Percentiles rank a stretch among this genome's conserved stretches.
phyloP scores from a whole-genome alignment of 1,140 invertebrate species.

The Cotesia typhae region DNA sequence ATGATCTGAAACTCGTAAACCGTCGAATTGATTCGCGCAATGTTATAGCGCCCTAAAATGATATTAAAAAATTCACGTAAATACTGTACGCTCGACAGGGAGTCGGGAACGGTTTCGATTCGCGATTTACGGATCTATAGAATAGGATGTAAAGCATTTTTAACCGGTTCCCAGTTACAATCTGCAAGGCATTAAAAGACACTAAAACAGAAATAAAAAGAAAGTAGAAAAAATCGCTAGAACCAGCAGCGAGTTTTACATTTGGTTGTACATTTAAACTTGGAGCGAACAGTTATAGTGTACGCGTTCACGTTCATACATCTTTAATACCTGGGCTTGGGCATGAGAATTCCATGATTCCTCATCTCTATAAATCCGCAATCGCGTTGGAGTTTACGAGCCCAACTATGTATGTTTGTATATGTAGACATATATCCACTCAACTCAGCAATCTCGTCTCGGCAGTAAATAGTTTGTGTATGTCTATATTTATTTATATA shows the following conservation, averaged over 20 bases:
- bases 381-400: constrained; percentile 28
- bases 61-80: too few relatives aligned
- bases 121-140: too few relatives aligned
- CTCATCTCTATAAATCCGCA: constrained; percentile 27
- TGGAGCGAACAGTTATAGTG: too few relatives aligned
- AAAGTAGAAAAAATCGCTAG: not conserved
- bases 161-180: too few relatives aligned
- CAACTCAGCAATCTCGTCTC: too few relatives aligned
- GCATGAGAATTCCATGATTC: constrained; percentile 25
- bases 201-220: not conserved
- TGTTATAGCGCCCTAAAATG: too few relatives aligned
- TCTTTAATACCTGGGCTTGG: not conserved
- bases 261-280: too few relatives aligned
- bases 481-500: constrained; percentile 8
- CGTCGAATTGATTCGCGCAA: not conserved
- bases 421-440: not conserved
- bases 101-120: too few relatives aligned
- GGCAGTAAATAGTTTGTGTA: not conserved
- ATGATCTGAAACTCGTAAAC: too few relatives aligned
- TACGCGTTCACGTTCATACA: constrained; percentile 1
- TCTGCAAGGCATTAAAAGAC: not conserved
- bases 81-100: too few relatives aligned
- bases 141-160: too few relatives aligned
- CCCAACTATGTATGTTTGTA: not conserved
- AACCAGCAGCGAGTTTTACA: too few relatives aligned